phyloP scores from a whole-genome alignment of 37 sponge, comb jelly and placozoan genomes.

The Diacarnus erythraeanus region DNA sequence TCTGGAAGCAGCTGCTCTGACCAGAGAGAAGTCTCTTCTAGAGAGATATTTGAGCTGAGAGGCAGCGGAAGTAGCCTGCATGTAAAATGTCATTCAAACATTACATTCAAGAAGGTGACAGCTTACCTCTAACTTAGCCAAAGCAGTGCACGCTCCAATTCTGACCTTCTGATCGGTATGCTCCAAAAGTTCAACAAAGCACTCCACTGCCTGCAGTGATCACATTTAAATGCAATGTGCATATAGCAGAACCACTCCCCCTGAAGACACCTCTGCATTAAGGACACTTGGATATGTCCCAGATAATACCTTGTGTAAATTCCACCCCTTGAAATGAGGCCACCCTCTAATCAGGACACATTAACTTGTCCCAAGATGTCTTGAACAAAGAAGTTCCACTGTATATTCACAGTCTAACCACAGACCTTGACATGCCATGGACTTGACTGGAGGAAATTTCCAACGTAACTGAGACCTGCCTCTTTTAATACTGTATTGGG shows the following conservation, averaged over 20 bases:
- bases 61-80: slow-evolving; percentile 30
- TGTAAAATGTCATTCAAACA: neutral
- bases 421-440: slow-evolving; percentile 53
- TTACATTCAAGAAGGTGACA: neutral
- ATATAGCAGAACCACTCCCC: too few species aligned
- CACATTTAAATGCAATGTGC: too few species aligned
- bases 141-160: slow-evolving; percentile 58
- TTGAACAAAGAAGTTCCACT: too few species aligned
- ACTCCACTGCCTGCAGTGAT: slow-evolving; percentile 50
- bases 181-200: slow-evolving; percentile 58
- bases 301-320: too few species aligned
- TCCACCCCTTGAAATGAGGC: too few species aligned
- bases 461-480: slow-evolving; percentile 31
- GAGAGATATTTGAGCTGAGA: slow-evolving; percentile 58
- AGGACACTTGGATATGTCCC: too few species aligned
- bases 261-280: neutral
- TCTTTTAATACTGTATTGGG: neutral
- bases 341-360: too few species aligned
- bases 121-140: slow-evolving; percentile 64
- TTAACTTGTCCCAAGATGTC: too few species aligned
- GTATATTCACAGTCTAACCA: too few species aligned
- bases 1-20: slow-evolving; percentile 40
- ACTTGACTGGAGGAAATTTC: slow-evolving; percentile 36
- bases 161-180: slow-evolving; percentile 68
- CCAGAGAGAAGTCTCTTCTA: slow-evolving; percentile 42